Evolutionary conservation across 1,140 invertebrate species (phyloP), one percentile per base, ranked within the genome.

Genomic region (Philotrypesis tridentata): DNA sequence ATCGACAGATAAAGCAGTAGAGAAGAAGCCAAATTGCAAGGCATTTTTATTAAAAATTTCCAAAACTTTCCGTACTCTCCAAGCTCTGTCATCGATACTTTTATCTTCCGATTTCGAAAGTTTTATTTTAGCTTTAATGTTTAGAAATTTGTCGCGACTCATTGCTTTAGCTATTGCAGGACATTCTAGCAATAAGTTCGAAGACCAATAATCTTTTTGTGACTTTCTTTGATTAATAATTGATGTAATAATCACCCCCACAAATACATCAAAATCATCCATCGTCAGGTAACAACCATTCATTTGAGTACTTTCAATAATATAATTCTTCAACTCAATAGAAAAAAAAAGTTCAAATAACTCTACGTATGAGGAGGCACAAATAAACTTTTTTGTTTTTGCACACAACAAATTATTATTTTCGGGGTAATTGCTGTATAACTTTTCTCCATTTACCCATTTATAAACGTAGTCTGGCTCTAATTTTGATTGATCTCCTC

Each of bases 311-410:
- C 70, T 63, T 79, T 84, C 75, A 74, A 84, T 82, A 29, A 85
- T 83, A 68, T 83, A 72, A 61, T 67, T 72, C 40, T 85, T 84
- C 37, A 85, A 76, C 43, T 82, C 80, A n/a, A 55, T n/a, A 31
- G 61, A 73, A 82, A 60, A 83, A 83, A 71, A 83, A 85, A 83
- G 11, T 73, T 83, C 82, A 76, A 85, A 85, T 76, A 85, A 80
- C 37, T 83, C 60, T 65, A 77, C 70, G 40, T 55, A 23, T 33
- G 79, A 85, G 27, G 40, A 79, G 17, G 82, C 25, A 79, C 79
- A 61, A 67, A 85, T 76, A 65, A 80, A 75, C 40, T 83, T 70
- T 77, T 82, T 82, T 17, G 74, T 80, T 33, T 55, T 43, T 33
- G 81, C 82, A n/a, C n/a, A n/a, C n/a, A n/a, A n/a, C n/a, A n/a